Evolutionary conservation across 2,888 invertebrate species (phyloP).

Genomic region (Heliconius ismenius): DNA sequence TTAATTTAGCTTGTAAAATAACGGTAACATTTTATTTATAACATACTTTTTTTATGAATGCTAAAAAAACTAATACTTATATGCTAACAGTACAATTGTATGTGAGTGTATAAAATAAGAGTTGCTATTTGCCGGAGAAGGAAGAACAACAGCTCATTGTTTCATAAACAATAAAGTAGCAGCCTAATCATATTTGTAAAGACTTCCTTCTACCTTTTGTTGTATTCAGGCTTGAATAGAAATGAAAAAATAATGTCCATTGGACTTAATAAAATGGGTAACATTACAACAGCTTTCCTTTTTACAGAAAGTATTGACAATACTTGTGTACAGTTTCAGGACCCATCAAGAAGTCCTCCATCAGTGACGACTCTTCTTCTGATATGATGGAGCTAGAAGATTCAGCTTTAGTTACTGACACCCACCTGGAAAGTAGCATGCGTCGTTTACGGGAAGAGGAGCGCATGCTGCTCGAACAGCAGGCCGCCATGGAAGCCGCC

Average conservation of each 20-base stretch:
- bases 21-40: neutral
- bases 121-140: slow-evolving; percentile 10
- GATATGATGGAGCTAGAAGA: slow-evolving; percentile 97
- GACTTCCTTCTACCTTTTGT: slow-evolving; percentile 29
- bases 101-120: neutral
- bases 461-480: slow-evolving; percentile 88
- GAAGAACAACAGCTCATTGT: slow-evolving; percentile 29
- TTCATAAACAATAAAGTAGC: slow-evolving; percentile 29
- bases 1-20: neutral
- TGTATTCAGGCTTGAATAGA: slow-evolving; percentile 18
- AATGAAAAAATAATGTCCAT: slow-evolving; percentile 4
- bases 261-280: neutral
- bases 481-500: slow-evolving; percentile 85
- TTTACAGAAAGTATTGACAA: slow-evolving; percentile 7
- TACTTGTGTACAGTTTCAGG: slow-evolving; percentile 80
- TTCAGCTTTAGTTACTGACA: slow-evolving; percentile 85
- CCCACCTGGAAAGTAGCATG: slow-evolving; percentile 66
- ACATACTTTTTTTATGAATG: neutral
- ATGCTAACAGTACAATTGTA: neutral
- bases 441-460: slow-evolving; percentile 84
- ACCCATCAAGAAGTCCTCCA: slow-evolving; percentile 94
- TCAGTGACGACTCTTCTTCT: slow-evolving; percentile 91
- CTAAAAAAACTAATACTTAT: neutral
- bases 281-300: neutral
- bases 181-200: slow-evolving; percentile 33